Percentiles rank a stretch among this genome's conserved stretches.
Conservation (phyloP, 2,888 invertebrate species). For the Pseudanteris insignis region DNA sequence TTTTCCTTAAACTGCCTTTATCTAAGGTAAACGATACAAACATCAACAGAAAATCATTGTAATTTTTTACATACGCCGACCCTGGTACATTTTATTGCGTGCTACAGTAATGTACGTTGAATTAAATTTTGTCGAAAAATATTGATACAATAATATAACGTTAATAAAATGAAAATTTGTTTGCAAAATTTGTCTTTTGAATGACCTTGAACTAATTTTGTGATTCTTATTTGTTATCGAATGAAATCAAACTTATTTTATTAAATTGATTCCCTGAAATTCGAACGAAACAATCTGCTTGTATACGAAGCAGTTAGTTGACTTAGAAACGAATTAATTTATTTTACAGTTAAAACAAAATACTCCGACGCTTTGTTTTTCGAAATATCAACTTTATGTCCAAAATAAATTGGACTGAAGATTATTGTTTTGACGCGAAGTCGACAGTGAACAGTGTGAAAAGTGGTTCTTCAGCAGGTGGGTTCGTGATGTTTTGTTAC, state of each 20-base stretch:
- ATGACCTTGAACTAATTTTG: too few relatives aligned
- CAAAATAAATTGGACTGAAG: conserved; percentile 40
- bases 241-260: too few relatives aligned
- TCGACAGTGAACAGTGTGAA: conserved; percentile 41
- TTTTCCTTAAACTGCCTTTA: conserved; percentile 43
- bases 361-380: too few relatives aligned
- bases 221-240: too few relatives aligned
- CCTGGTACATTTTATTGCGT: conserved; percentile 41
- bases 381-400: conserved; percentile 24
- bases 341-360: too few relatives aligned
- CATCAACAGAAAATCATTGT: conserved; percentile 42
- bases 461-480: conserved; percentile 42
- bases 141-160: conserved; percentile 43
- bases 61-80: conserved; percentile 40
- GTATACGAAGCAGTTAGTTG: conserved; percentile 26
- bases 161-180: conserved; percentile 31
- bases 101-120: conserved; percentile 42
- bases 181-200: too few relatives aligned
- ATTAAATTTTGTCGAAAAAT: conserved; percentile 32
- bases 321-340: conserved; percentile 35
- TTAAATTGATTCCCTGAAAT: conserved; percentile 3
- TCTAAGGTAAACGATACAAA: conserved; percentile 44
- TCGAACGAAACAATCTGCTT: conserved; percentile 13
- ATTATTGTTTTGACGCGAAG: conserved; percentile 39
- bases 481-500: conserved; percentile 33